Base-by-base conservation (phyloP, 2,797 vertebrate genomes). In the Moxostoma hubbsi region DNA sequence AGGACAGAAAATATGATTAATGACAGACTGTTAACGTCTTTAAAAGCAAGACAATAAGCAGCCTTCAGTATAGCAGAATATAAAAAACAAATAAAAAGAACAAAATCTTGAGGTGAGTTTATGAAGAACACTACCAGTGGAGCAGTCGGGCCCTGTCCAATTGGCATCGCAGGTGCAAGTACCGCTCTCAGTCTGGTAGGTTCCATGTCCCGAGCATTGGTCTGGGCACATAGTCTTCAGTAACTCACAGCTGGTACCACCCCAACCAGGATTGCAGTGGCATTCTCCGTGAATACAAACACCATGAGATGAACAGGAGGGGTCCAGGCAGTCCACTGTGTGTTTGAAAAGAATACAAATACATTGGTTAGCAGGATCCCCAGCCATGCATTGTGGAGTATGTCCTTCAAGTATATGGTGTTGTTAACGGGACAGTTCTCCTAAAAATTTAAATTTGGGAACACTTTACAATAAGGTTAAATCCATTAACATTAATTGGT, bases 101-200 rank as follows among this genome's bases (percentile, higher is more conserved):
- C 3, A 36, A 24, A 45, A 36, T 50, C 36, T 36, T 36, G 36
- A 36, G 36, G 67, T 15, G 57, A 46, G 59, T 68, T 51, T 9
- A 7, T 49, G 8, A 7, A 53, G 43, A 10, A 45, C 12, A 91
- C 86, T 87, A 99, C 98, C 98, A 65, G 95, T 93, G 55, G 97
- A 97, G 88, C 98, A 99, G 90, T 99, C 98, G 0, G 96, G 93
- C 9, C 98, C 97, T 0, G 96, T 98, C 98, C 98, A 99, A 84
- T 95, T 97, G 86, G 95, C 91, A 78, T 99, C 97, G 0, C 98
- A 99, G 13, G 95, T 93, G 71, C 98, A 99, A 71, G 93, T 95
- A 45, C 92, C 94, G 51, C 95, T 97, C 84, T 98, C 97, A 5
- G 96, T 90, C 45, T 94, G 93, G 86, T 96, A 95, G 1, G 96